Conservation (phyloP, 2,888 invertebrate species). For the Cerceris rybyensis region DNA sequence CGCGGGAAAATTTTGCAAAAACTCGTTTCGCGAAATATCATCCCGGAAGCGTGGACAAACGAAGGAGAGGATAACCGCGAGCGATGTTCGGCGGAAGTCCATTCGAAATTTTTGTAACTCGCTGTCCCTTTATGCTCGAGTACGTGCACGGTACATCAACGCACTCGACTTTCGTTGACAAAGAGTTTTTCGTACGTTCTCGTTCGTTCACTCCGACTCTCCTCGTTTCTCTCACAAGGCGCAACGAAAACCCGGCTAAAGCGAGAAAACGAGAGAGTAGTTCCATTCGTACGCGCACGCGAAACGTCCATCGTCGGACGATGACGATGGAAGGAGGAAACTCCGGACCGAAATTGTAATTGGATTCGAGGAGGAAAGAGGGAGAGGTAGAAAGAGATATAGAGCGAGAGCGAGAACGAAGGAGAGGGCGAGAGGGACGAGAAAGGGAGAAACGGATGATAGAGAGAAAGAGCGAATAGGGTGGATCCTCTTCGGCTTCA, state of each 20-base stretch:
- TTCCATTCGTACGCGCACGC: slow-evolving; percentile 40
- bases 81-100: neutral
- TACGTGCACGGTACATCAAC: slow-evolving; percentile 32
- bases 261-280: slow-evolving; percentile 20
- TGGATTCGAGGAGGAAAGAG: slow-evolving; percentile 60
- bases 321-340: slow-evolving; percentile 15
- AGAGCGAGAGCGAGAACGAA: slow-evolving; percentile 17
- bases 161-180: slow-evolving; percentile 63
- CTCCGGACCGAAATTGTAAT: slow-evolving; percentile 67
- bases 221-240: neutral
- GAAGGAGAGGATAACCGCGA: slow-evolving; percentile 6
- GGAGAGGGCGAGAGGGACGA: slow-evolving; percentile 19
- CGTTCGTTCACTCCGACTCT: neutral
- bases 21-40: neutral
- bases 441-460: slow-evolving; percentile 21
- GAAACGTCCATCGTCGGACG: slow-evolving; percentile 53
- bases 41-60: slow-evolving; percentile 11
- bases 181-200: slow-evolving; percentile 53
- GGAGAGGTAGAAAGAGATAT: slow-evolving; percentile 15
- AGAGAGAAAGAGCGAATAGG: slow-evolving; percentile 25
- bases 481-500: slow-evolving; percentile 53
- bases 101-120: slow-evolving; percentile 43
- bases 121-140: slow-evolving; percentile 33
- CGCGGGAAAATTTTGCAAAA: too few species aligned
- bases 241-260: slow-evolving; percentile 6